Percentiles rank a stretch among this genome's conserved stretches.
Evolutionary conservation across 2,113 vertebrate genomes (phyloP).

Genomic region (Helogale parvula): DNA sequence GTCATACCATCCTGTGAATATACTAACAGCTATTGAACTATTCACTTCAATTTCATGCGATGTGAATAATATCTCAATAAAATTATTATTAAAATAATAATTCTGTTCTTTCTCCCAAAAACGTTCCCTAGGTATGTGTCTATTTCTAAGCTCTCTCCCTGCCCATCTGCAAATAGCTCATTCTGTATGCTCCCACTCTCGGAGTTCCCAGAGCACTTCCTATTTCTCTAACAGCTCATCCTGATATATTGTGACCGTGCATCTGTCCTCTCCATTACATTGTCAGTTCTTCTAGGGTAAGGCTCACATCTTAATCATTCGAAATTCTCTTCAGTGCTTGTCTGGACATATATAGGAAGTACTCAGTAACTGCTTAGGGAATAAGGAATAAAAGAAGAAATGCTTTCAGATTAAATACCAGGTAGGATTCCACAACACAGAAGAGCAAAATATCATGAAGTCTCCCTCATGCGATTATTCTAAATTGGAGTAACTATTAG

Average conservation of each 20-base stretch:
- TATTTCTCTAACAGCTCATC: neutral
- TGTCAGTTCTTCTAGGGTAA: neutral
- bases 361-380: neutral
- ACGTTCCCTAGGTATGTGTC: neutral
- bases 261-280: neutral
- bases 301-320: neutral
- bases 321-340: neutral
- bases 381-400: neutral
- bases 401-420: neutral
- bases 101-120: neutral
- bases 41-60: neutral
- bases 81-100: conserved; percentile 11
- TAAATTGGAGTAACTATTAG: neutral
- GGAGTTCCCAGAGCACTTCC: neutral
- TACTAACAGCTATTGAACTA: neutral
- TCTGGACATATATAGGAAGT: neutral
- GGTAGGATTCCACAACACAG: neutral
- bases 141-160: neutral
- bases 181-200: neutral
- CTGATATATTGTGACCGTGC: neutral
- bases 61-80: neutral
- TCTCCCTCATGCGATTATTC: neutral
- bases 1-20: neutral
- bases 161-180: neutral
- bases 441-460: neutral